These are phyloP conservation scores for Doryteuthis pealeii DNA, from an alignment of 1,140 invertebrate species.

Conservation along the genomic window DNA sequence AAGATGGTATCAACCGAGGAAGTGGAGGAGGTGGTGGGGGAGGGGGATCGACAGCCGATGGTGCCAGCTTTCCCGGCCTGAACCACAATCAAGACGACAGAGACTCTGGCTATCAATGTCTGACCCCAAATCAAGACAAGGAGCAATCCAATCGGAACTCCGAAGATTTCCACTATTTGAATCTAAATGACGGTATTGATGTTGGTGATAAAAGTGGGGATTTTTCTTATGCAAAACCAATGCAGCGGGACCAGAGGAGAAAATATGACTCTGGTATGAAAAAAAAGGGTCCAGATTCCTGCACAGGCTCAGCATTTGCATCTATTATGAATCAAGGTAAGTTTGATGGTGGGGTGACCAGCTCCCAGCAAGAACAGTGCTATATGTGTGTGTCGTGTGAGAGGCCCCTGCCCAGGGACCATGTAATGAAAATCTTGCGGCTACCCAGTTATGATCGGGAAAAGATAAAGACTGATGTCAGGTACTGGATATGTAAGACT, in stretches of 20 bases:
- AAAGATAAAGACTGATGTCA: background rate
- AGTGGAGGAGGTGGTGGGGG: background rate
- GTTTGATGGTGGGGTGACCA: background rate
- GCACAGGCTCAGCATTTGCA: background rate
- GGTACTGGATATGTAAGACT: background rate
- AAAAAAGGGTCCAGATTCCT: background rate
- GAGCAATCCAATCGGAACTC: background rate
- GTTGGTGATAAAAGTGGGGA: background rate
- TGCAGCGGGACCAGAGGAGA: background rate
- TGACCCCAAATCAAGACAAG: background rate
- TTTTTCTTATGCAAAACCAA: background rate
- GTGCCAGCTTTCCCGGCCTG: background rate
- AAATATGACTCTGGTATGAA: background rate
- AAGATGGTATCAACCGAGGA: background rate
- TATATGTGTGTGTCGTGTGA: slow-evolving; percentile 6
- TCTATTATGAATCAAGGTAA: background rate
- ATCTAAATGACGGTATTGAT: background rate
- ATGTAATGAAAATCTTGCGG: background rate
- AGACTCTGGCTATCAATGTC: background rate
- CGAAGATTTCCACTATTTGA: background rate
- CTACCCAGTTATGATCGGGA: background rate
- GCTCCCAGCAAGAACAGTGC: background rate
- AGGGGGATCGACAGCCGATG: background rate
- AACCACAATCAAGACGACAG: background rate
- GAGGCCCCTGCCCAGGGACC: background rate